Base-by-base conservation (phyloP, 2,797 vertebrate genomes). In the Lepilemur septentrionalis region DNA sequence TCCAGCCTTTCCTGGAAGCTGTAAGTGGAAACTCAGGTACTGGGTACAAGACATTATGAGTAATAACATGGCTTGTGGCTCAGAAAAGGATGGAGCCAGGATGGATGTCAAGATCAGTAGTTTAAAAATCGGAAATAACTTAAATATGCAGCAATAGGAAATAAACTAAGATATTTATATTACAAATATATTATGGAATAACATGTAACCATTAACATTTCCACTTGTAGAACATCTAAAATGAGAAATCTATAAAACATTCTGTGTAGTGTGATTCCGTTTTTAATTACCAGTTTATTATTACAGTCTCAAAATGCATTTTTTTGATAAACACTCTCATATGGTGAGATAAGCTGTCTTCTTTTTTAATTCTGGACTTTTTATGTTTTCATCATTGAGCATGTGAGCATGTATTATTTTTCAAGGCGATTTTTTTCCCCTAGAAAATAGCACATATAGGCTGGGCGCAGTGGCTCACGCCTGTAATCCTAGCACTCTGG, bases 341-440 rank as follows among this genome's bases (percentile, higher is more conserved):
- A 55, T 86, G n/a, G 55, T 88, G 48, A 75, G 38, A 55, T 72
- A 86, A 69, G 22, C 10, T 35, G n/a, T 52, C n/a, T 65, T 78
- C 5, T 91, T 96, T 65, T 84, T 83, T 35, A 92, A 15, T 85
- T 96, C 52, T 94, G 76, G 22, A 70, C 94, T 91, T 85, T 94
- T 59, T 83, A 7, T 61, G 65, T 73, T 92, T 95, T 96, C 46
- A 82, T 70, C 55, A 35, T 38, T 89, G 43, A 76, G 23, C 55
- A 83, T 75, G 38, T 78, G 25, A 93, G 18, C 20, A 14, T 10
- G 12, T 84, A 61, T 89, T 90, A 48, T 88, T 93, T 94, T 94
- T 92, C 59, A 78, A 30, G 15, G 10, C 70, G 20, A 43, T 17
- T n/a, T 25, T 65, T 41, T 79, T n/a, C 28, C 5, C 10, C 57